These are phyloP conservation scores for Cyphomyrmex costatus DNA, from an alignment of 1,140 invertebrate species.

Conservation along the genomic window DNA sequence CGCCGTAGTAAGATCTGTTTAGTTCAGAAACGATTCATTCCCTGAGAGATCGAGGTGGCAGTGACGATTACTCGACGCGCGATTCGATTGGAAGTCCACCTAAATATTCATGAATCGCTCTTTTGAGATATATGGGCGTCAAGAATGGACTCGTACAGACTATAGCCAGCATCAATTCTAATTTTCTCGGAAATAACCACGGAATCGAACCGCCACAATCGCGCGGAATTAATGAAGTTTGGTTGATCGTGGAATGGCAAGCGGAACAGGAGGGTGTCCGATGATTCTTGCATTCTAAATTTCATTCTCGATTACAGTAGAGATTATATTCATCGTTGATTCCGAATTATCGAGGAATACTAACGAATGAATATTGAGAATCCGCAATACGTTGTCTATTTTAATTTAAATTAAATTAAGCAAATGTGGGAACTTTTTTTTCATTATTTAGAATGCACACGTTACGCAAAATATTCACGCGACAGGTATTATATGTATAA, in stretches of 20 bases:
- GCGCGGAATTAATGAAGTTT: constrained; percentile 43
- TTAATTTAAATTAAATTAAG: background rate
- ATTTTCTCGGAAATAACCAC: constrained; percentile 35
- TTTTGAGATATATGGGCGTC: constrained; percentile 3
- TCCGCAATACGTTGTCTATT: background rate
- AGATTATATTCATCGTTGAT: background rate
- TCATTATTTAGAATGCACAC: background rate
- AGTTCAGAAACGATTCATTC: constrained; percentile 8
- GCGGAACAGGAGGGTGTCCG: background rate
- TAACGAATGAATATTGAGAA: background rate
- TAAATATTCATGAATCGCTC: constrained; percentile 60
- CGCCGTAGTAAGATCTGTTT: constrained; percentile 29
- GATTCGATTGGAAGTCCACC: constrained; percentile 18
- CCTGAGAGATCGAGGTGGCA: background rate
- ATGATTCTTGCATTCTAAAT: constrained; percentile 5
- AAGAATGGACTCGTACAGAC: constrained; percentile 25
- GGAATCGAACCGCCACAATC: constrained; percentile 30
- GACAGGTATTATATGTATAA: background rate
- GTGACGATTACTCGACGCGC: constrained; percentile 31
- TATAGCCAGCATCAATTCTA: constrained; percentile 39
- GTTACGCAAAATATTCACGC: background rate
- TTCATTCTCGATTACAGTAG: background rate
- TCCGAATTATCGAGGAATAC: constrained; percentile 19
- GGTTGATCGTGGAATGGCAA: constrained; percentile 19
- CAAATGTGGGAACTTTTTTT: background rate